Evolutionary conservation across 2,888 invertebrate genomes (phyloP).

Genomic region (Coronaproctus castanopsis): DNA sequence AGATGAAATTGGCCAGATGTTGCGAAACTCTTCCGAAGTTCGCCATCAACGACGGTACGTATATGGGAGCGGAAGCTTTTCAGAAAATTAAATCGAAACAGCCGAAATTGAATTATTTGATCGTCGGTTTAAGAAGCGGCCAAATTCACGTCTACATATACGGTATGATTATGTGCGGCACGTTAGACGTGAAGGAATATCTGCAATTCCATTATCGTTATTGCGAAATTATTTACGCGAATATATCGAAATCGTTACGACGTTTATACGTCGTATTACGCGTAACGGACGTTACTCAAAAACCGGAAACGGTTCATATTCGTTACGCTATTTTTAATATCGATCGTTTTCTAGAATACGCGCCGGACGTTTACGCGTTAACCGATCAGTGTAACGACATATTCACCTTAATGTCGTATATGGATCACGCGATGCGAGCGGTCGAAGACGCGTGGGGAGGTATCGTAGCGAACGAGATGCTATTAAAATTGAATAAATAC

Average conservation of each 20-base stretch:
- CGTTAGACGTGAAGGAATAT: constrained; percentile 35
- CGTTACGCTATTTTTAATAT: constrained; percentile 31
- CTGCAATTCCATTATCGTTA: neutral
- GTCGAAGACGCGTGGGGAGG: constrained; percentile 87
- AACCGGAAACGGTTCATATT: constrained; percentile 1
- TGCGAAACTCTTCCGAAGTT: no score
- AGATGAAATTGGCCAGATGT: no score
- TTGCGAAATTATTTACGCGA: constrained; percentile 40
- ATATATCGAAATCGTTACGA: constrained; percentile 48
- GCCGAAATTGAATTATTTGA: constrained; percentile 41
- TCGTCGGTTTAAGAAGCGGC: constrained; percentile 57
- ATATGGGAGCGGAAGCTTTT: no score
- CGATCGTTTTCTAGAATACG: constrained; percentile 40
- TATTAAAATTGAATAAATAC: constrained; percentile 73
- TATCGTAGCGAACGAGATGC: constrained; percentile 69
- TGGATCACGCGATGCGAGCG: constrained; percentile 56
- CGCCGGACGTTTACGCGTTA: constrained; percentile 46
- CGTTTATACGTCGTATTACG: constrained; percentile 42
- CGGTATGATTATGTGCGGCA: constrained; percentile 63
- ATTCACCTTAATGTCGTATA: constrained; percentile 39
- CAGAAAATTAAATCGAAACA: no score
- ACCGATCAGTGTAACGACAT: constrained; percentile 56
- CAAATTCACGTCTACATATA: constrained; percentile 54
- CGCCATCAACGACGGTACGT: no score
- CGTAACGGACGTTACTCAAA: constrained; percentile 25